Conservation (phyloP, 2,113 vertebrate genomes). For the Nothocercus julius region DNA sequence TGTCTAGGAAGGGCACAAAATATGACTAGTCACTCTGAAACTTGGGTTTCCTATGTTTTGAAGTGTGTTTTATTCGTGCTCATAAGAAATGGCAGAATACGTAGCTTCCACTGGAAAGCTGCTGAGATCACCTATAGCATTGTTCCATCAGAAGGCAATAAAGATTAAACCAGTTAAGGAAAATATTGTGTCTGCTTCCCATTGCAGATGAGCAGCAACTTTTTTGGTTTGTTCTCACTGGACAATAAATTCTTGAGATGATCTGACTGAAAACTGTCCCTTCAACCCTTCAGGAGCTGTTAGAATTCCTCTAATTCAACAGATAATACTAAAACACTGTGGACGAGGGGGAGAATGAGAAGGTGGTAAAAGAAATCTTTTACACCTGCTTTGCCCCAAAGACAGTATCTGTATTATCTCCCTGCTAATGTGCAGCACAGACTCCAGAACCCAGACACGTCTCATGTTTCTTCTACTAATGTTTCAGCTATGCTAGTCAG, state of each 20-base stretch:
- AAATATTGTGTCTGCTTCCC: background rate
- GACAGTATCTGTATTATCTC: background rate
- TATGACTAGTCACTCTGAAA: background rate
- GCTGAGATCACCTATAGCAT: background rate
- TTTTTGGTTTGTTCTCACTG: background rate
- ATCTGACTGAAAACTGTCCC: background rate
- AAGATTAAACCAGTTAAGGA: background rate
- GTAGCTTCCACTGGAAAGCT: background rate
- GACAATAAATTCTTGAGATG: background rate
- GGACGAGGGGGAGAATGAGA: background rate
- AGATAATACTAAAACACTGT: background rate
- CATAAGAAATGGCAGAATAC: background rate
- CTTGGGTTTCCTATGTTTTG: background rate
- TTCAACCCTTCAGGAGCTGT: background rate
- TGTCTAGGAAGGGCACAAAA: background rate
- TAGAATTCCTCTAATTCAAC: background rate
- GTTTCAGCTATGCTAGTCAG: background rate
- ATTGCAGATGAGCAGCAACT: background rate
- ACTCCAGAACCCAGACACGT: background rate
- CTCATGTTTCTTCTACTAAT: background rate
- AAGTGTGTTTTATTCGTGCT: conserved; percentile 1
- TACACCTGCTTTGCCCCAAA: background rate
- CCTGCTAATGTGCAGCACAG: background rate
- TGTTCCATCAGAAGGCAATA: background rate
- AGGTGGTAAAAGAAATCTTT: background rate